Base-by-base conservation (phyloP, 2,888 invertebrate genomes). In the Beris morrisii region DNA sequence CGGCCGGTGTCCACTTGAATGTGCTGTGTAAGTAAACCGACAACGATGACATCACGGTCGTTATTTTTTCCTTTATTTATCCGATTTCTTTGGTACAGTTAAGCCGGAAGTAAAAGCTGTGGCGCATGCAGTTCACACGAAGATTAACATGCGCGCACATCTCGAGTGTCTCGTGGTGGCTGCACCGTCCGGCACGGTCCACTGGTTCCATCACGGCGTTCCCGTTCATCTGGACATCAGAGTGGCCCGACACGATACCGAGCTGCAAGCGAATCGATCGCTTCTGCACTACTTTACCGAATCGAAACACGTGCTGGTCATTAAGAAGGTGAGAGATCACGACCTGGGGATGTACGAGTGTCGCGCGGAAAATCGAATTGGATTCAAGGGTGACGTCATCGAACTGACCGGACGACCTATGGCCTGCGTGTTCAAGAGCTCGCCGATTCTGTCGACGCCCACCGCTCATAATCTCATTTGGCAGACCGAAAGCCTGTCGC, bases 401-500 rank as follows among this genome's bases (percentile, higher is more conserved):
- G 90, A 89, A 75, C 81, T 93, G 5, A 91, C 92, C 68, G 92
- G 79, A 12, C 75, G 79, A 5, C 81, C 80, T 3, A 75, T 78
- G 76, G 75, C 80, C 43, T 78, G 78, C 65, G 70, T 76, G 5
- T 81, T 81, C 59, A 80, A 80, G 69, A 77, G 76, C 22, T 78
- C 79, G 69, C 77, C 77, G 0, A 74, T 74, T 57, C 73, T 75
- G 3, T 77, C 79, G 65, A 77, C 77, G 46, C 74, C 78, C 63
- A 86, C 77, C 65, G 85, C 87, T 31, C 91, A 89, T 75, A 88
- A 87, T 5, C 82, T 93, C 3, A 87, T 91, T 61, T 93, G 93
- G 93, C 90, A 91, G 75, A 92, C 92, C 0, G 92, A 93, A 75
- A 92, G 91, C 65, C 89, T 91, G 77, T 87, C 90, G 43, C 87